Evolutionary conservation across 1,140 invertebrate species (phyloP).

Genomic region (Pectinophora gossypiella): DNA sequence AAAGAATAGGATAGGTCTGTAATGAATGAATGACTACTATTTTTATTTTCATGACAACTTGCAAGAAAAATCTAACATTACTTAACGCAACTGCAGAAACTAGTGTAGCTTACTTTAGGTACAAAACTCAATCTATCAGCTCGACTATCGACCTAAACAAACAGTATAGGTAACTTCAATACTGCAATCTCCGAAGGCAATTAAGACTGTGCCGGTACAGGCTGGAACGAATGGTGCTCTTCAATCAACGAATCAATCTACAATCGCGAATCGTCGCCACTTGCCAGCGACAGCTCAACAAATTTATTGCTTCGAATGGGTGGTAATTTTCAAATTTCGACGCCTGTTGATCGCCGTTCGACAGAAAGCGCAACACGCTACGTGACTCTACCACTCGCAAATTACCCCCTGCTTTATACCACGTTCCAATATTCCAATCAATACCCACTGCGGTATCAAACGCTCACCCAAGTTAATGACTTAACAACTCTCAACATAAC

Average conservation of each 20-base stretch:
- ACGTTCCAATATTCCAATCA: not conserved
- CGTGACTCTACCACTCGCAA: slow-evolving; percentile 19
- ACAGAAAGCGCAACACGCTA: slow-evolving; percentile 23
- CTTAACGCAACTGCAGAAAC: too few species aligned
- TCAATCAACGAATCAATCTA: slow-evolving; percentile 73
- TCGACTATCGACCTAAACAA: slow-evolving; percentile 4
- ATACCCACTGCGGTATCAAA: not conserved
- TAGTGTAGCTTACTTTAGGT: too few species aligned
- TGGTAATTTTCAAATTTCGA: slow-evolving; percentile 66
- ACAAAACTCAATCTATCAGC: too few species aligned
- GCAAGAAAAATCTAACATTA: too few species aligned
- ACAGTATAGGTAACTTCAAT: slow-evolving; percentile 29
- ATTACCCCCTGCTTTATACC: slow-evolving; percentile 20
- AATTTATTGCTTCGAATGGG: slow-evolving; percentile 61
- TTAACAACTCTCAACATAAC: not conserved
- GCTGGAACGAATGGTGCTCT: slow-evolving; percentile 67
- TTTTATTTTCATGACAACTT: too few species aligned
- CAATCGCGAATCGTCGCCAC: slow-evolving; percentile 63
- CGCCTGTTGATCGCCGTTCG: slow-evolving; percentile 57
- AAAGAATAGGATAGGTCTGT: too few species aligned
- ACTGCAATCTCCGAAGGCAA: slow-evolving; percentile 58
- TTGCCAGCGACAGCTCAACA: slow-evolving; percentile 66
- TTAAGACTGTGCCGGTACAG: slow-evolving; percentile 58
- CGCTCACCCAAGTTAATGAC: not conserved
- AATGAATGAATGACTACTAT: too few species aligned